Percentiles rank a stretch among this genome's conserved stretches.
Conservation (phyloP, 2,113 vertebrate species). For the Camelus bactrianus region DNA sequence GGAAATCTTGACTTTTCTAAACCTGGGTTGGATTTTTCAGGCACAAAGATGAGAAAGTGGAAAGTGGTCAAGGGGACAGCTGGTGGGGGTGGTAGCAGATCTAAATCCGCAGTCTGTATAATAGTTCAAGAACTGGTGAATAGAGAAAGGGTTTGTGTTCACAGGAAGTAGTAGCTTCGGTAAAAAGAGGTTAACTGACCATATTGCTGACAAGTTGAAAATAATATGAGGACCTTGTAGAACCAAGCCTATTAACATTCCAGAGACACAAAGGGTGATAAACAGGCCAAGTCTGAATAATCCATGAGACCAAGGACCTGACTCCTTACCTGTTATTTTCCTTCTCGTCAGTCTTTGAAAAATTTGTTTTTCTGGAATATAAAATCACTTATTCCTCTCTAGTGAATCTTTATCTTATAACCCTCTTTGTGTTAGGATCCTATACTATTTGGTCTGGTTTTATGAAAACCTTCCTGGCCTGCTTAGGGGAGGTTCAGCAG, state of each 20-base stretch:
- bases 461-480: not conserved
- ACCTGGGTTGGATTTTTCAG: not conserved
- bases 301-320: not conserved
- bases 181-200: slow-evolving; percentile 4
- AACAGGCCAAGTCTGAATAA: not conserved
- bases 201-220: not conserved
- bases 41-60: not conserved
- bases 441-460: slow-evolving; percentile 4
- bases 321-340: slow-evolving; percentile 17
- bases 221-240: not conserved
- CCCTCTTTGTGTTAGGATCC: not conserved
- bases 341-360: slow-evolving; percentile 34
- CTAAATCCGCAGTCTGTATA: not conserved
- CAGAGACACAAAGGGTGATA: not conserved
- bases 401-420: not conserved
- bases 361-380: not conserved
- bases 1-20: not conserved
- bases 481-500: not conserved
- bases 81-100: not conserved
- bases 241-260: not conserved
- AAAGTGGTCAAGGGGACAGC: not conserved
- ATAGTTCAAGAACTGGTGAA: not conserved
- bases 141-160: slow-evolving; percentile 5
- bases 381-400: slow-evolving; percentile 30
- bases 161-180: not conserved